Evolutionary conservation across 92 coral and sea anemone genomes (phyloP).

Genomic region (Porites evermanni): DNA sequence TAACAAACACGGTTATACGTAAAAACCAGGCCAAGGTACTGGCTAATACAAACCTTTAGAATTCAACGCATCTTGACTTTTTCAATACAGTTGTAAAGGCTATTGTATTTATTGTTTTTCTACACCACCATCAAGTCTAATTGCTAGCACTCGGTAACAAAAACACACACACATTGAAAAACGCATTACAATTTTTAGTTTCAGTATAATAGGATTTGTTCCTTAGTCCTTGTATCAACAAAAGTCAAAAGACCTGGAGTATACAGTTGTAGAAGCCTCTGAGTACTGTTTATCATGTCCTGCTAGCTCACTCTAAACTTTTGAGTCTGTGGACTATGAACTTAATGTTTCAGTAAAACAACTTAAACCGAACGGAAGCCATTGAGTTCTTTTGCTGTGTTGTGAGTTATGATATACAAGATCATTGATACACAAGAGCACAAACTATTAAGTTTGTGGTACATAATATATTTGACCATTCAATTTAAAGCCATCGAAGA

Average conservation of each 20-base stretch:
- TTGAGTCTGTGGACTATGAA: too few species aligned
- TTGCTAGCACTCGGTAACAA: neutral
- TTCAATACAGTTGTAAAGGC: conserved; percentile 13
- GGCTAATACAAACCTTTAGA: neutral
- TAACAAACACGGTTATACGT: neutral
- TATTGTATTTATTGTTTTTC: neutral
- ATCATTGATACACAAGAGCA: too few species aligned
- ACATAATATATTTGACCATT: neutral
- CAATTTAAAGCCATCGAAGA: neutral
- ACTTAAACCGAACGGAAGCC: too few species aligned
- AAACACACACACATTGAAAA: neutral
- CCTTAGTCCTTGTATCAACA: neutral
- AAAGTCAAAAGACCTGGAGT: neutral
- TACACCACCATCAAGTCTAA: neutral
- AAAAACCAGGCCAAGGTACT: neutral
- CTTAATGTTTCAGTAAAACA: too few species aligned
- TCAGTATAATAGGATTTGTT: neutral
- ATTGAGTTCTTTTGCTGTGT: too few species aligned
- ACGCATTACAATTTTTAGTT: neutral
- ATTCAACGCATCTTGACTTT: conserved; percentile 8
- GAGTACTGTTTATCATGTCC: too few species aligned
- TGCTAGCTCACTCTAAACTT: too few species aligned
- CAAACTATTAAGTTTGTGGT: too few species aligned
- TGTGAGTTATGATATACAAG: too few species aligned
- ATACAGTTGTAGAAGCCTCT: too few species aligned